Percentiles rank a stretch among this genome's conserved stretches.
phyloP scores from a whole-genome alignment of 2,888 invertebrate genomes.

The Gandaritis pyraliata region DNA sequence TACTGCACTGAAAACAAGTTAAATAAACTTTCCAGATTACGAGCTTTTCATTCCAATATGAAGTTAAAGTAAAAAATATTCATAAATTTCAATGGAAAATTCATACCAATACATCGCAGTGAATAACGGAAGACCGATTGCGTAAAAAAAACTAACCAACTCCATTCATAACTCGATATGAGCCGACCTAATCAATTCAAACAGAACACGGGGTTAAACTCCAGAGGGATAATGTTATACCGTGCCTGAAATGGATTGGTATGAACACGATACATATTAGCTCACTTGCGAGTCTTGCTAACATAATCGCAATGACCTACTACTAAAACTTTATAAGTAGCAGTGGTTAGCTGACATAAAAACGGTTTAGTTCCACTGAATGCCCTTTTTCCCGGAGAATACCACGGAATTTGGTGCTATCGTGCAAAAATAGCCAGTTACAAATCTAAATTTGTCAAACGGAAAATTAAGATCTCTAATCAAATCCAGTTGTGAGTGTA shows the following conservation, averaged over 20 bases:
- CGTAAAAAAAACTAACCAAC: constrained; percentile 62
- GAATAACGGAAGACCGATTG: constrained; percentile 61
- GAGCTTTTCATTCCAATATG: background rate
- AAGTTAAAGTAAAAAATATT: background rate
- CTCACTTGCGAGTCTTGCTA: no score
- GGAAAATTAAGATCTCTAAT: no score
- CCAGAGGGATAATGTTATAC: constrained; percentile 45
- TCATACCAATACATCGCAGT: constrained; percentile 48
- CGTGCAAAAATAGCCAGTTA: no score
- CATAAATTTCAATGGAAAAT: constrained; percentile 39
- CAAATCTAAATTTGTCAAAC: no score
- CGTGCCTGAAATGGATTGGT: constrained; percentile 51
- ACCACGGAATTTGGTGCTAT: no score
- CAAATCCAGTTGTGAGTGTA: no score
- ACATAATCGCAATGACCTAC: no score
- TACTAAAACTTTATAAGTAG: no score
- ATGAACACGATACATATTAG: constrained; percentile 15
- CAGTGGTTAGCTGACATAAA: no score
- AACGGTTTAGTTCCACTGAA: no score
- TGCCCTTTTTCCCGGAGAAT: no score
- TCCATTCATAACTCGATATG: constrained; percentile 77
- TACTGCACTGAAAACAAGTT: no score
- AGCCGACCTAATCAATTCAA: constrained; percentile 82
- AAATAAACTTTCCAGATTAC: background rate
- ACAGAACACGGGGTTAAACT: constrained; percentile 74